Percentiles rank a stretch among this genome's conserved stretches.
These are phyloP conservation scores for Sander lucioperca DNA, from an alignment of 2,113 vertebrate species.

Conservation along the genomic window DNA sequence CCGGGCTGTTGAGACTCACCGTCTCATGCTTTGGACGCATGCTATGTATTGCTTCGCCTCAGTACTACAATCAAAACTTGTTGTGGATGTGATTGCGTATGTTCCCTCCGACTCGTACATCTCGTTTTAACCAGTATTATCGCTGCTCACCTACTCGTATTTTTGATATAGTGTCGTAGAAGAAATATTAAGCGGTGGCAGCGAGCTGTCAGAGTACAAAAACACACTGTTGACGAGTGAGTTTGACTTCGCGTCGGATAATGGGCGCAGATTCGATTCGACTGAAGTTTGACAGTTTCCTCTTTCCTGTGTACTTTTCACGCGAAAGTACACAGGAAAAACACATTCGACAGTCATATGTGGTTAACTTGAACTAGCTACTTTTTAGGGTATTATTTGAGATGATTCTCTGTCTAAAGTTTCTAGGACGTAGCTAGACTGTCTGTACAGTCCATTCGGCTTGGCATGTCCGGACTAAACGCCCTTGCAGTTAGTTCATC, in stretches of 20 bases:
- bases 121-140: rapidly evolving
- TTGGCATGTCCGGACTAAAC: neutral
- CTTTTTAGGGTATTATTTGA: too few relatives aligned
- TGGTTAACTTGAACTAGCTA: neutral
- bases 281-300: neutral
- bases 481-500: neutral
- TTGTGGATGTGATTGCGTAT: neutral
- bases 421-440: neutral
- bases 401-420: neutral
- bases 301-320: too few relatives aligned
- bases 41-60: slow-evolving; percentile 21
- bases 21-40: neutral
- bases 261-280: neutral
- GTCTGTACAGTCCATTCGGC: neutral
- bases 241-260: neutral
- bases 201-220: neutral
- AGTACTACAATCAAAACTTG: slow-evolving; percentile 12
- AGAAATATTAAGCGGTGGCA: too few relatives aligned
- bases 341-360: too few relatives aligned
- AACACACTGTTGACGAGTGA: rapidly evolving
- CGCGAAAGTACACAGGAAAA: neutral
- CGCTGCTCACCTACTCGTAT: rapidly evolving
- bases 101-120: neutral
- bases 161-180: rapidly evolving
- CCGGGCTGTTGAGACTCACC: neutral